Base-by-base conservation (phyloP, 2,888 invertebrate species). In the Brenthis daphne region DNA sequence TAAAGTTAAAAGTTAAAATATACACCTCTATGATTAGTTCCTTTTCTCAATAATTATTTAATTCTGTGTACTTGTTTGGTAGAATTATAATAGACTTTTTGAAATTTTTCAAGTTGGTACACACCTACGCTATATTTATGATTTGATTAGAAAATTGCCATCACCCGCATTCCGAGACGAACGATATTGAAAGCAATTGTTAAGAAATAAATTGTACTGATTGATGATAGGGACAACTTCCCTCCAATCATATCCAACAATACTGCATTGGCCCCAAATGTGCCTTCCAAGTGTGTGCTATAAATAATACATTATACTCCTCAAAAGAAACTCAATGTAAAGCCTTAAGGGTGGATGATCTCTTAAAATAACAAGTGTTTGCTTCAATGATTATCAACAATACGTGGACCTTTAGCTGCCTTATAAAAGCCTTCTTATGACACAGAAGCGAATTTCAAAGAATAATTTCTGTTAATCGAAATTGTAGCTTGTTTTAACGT, bases 311-410 rank as follows among this genome's bases (percentile, higher is more conserved):
- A 89, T 90, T 90, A 91, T 89, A 88, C 87, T 88, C 86, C 82
- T 87, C 83, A 91, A 85, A 78, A 73, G 81, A 79, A 82, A 80
- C 83, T 86, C 85, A 88, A 88, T 87, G 86, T 79, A 81, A 86
- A 85, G 84, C 91, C 86, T 89, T 89, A 89, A 88, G 89, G 91
- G 84, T 90, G 90, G 92, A 92, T 92, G 93, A 93, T 92, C 93
- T 90, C 92, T 92, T 91, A 92, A 92, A 93, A 93, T 93, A 93
- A 92, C 93, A 92, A 93, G 93, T 93, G 93, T 92, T 92, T 93
- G 93, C 93, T 93, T 92, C 90, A 92, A 86, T 91, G 93, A 92
- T 93, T 93, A 92, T 86, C 88, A 84, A 93, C 92, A 93, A 93
- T 90, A 83, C 85, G 79, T 80, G 85, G 85, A 90, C 90, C 89